Conservation (phyloP, 2,888 invertebrate genomes). For the Platycheirus rosarum region DNA sequence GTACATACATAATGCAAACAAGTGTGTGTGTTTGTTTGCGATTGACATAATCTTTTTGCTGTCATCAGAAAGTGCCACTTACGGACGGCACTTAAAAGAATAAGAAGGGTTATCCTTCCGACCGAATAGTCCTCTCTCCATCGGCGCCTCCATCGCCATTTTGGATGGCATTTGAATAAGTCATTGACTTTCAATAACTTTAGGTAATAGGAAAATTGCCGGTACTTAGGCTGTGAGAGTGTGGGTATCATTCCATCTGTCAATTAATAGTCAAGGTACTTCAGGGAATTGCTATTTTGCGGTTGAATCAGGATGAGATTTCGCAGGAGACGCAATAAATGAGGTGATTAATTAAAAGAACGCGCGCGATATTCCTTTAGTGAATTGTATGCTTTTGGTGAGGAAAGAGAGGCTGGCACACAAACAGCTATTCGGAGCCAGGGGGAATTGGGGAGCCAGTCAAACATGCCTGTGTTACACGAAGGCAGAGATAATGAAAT, state of each 20-base stretch:
- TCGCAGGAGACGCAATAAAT: slow-evolving; percentile 47
- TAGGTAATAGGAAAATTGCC: slow-evolving; percentile 57
- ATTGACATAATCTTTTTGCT: slow-evolving; percentile 74
- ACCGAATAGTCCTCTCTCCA: not conserved
- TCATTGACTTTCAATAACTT: slow-evolving; percentile 72
- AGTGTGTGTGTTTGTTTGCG: slow-evolving; percentile 45
- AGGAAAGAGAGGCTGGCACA: not conserved
- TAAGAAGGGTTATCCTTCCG: slow-evolving; percentile 67
- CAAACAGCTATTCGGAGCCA: not conserved
- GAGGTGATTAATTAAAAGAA: slow-evolving; percentile 73
- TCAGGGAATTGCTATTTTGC: slow-evolving; percentile 68
- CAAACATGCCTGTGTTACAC: slow-evolving; percentile 37
- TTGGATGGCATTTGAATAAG: slow-evolving; percentile 68
- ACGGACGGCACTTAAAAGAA: slow-evolving; percentile 42
- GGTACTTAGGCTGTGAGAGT: slow-evolving; percentile 35
- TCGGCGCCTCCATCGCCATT: not conserved
- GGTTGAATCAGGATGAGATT: slow-evolving; percentile 61
- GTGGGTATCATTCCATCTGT: slow-evolving; percentile 5
- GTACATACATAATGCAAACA: slow-evolving; percentile 12
- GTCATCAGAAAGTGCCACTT: slow-evolving; percentile 74
- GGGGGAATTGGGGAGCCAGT: slow-evolving; percentile 5
- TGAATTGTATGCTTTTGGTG: not conserved
- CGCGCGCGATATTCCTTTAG: slow-evolving; percentile 45
- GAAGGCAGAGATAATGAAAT: slow-evolving; percentile 57
- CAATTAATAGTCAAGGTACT: slow-evolving; percentile 70